Conservation (phyloP, 2,113 vertebrate species). For the Junco hyemalis region DNA sequence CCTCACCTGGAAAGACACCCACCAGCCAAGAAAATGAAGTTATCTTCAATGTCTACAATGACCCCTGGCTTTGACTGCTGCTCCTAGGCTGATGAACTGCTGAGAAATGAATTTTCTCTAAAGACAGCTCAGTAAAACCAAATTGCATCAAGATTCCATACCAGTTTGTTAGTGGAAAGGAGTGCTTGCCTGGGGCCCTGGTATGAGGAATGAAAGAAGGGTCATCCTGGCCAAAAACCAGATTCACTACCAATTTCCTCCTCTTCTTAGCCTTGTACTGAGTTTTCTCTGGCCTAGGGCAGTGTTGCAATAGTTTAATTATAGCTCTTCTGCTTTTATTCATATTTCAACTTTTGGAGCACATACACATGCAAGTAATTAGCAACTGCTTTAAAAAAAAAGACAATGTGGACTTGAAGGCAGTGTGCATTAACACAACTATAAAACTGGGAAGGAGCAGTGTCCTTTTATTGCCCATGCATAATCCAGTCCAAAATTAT, state of each 20-base stretch:
- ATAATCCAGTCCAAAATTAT: not conserved
- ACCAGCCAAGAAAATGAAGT: not conserved
- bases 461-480: not conserved
- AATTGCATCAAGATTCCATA: not conserved
- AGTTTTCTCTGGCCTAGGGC: not conserved
- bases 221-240: not conserved
- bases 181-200: not conserved
- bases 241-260: not conserved
- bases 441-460: not conserved
- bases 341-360: not conserved
- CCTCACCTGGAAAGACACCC: conserved; percentile 59
- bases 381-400: not conserved
- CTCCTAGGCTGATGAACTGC: not conserved
- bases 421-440: not conserved
- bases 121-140: not conserved
- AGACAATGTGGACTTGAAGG: not conserved
- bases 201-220: not conserved
- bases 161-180: rapidly evolving
- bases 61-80: not conserved
- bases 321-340: not conserved
- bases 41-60: not conserved
- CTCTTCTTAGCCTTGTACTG: not conserved
- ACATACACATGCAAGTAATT: not conserved
- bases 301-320: not conserved
- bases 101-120: not conserved